A percentile compares a stretch with the other conserved stretches of the same genome.
Evolutionary conservation across 2,797 vertebrate genomes (phyloP).

Genomic region (Cossypha niveicapilla): DNA sequence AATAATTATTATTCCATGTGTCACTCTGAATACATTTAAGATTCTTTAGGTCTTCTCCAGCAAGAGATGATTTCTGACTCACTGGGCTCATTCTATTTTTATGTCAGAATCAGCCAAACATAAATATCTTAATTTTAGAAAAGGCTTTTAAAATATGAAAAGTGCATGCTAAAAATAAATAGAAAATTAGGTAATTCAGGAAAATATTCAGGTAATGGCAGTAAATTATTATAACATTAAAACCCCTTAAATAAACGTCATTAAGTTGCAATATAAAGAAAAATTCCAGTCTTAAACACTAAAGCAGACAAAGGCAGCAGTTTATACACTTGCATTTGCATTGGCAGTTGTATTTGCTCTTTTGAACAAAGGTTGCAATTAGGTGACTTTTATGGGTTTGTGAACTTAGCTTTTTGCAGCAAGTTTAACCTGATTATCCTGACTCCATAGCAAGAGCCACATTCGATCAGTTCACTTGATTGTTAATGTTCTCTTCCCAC

Average conservation of each 20-base stretch:
- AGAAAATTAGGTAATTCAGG: neutral
- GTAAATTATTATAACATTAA: neutral
- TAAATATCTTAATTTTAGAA: neutral
- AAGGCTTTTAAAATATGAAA: neutral
- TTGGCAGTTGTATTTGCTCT: neutral
- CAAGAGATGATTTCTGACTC: neutral
- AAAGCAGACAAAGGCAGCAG: neutral
- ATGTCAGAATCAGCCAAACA: neutral
- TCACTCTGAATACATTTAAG: neutral
- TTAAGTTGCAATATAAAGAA: neutral
- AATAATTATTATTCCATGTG: conserved; percentile 22
- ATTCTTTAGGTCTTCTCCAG: conserved; percentile 18
- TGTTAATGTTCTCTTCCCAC: neutral
- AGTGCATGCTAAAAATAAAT: neutral
- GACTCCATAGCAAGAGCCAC: neutral
- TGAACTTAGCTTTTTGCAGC: neutral
- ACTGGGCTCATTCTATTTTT: neutral
- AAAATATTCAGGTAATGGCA: neutral
- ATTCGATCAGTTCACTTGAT: neutral
- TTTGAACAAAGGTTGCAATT: neutral
- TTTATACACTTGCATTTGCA: neutral
- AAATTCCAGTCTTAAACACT: neutral
- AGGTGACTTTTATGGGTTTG: neutral
- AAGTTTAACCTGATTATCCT: neutral
- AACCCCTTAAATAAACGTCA: neutral